Percentiles rank a stretch among this genome's conserved stretches.
Conservation (phyloP, 2,113 vertebrate genomes). For the Tragelaphus scriptus region DNA sequence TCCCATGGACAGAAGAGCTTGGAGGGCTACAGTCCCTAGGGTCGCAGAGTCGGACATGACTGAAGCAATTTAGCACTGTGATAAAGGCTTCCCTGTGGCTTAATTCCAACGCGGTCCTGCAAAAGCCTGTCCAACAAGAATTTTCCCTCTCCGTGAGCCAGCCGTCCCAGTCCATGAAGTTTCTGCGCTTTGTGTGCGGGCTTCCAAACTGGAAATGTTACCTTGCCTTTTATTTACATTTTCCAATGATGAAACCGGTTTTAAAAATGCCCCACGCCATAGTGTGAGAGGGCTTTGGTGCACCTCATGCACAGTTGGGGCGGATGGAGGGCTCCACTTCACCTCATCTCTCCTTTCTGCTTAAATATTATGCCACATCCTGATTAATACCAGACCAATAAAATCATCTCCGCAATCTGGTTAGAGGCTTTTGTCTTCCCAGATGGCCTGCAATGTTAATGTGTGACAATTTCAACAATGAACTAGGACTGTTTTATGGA, state of each 20-base stretch:
- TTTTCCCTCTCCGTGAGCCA: conserved; percentile 52
- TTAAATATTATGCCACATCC: conserved; percentile 87
- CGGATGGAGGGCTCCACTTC: conserved; percentile 76
- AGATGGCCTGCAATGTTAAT: conserved; percentile 89
- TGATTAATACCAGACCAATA: conserved; percentile 89
- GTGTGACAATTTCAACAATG: conserved; percentile 91
- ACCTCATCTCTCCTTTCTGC: conserved; percentile 85
- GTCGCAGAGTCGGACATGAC: not conserved
- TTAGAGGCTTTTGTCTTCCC: conserved; percentile 88
- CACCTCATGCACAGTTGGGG: conserved; percentile 64
- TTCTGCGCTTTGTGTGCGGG: conserved; percentile 37
- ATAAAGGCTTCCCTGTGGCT: conserved; percentile 65
- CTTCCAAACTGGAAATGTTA: conserved; percentile 68
- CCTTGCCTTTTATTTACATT: conserved; percentile 76
- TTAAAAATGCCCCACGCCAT: conserved; percentile 45
- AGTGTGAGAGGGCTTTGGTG: conserved; percentile 57
- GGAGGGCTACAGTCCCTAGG: not conserved
- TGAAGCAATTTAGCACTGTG: not conserved
- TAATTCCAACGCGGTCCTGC: conserved; percentile 64
- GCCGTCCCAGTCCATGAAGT: conserved; percentile 60
- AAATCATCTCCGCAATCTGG: conserved; percentile 87
- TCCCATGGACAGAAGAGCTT: not conserved
- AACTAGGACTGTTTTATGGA: conserved; percentile 90
- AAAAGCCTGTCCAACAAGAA: conserved; percentile 62
- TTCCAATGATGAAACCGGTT: conserved; percentile 57